These are phyloP conservation scores for Rapana venosa DNA, from an alignment of 2,888 invertebrate species.

Conservation along the genomic window DNA sequence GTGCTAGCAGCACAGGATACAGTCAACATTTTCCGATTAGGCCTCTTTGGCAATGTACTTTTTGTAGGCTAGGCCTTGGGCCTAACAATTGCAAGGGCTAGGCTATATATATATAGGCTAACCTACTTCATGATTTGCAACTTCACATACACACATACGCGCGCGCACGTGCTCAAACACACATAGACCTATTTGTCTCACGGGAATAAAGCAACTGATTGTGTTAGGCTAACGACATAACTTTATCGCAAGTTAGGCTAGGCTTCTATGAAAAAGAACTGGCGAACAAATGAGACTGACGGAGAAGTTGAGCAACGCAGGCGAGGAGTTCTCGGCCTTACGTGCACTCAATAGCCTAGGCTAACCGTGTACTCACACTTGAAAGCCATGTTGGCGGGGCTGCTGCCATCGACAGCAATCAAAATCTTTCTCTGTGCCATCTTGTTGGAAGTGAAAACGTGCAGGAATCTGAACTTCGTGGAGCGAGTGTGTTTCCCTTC, in stretches of 20 bases:
- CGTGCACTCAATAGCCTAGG: too few relatives aligned
- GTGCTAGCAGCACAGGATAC: too few relatives aligned
- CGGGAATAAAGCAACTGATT: not conserved
- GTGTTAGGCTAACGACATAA: not conserved
- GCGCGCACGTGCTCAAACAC: not conserved
- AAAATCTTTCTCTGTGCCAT: slow-evolving; percentile 44
- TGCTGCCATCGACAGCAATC: slow-evolving; percentile 48
- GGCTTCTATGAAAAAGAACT: too few relatives aligned
- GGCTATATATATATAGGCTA: too few relatives aligned
- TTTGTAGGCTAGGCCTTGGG: too few relatives aligned
- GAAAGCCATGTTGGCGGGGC: slow-evolving; percentile 44
- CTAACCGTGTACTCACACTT: slow-evolving; percentile 45
- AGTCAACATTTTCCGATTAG: too few relatives aligned
- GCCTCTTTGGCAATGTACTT: not conserved
- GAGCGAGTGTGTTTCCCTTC: too few relatives aligned
- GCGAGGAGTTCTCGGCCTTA: too few relatives aligned
- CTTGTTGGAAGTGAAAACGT: not conserved
- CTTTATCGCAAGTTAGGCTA: not conserved
- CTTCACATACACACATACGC: not conserved
- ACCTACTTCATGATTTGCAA: too few relatives aligned
- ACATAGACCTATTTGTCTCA: not conserved
- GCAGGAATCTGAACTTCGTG: not conserved
- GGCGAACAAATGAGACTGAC: too few relatives aligned
- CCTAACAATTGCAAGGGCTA: too few relatives aligned
- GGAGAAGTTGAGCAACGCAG: too few relatives aligned